Base-by-base conservation (phyloP, 2,888 invertebrate genomes). In the Metacarcinus magister region DNA sequence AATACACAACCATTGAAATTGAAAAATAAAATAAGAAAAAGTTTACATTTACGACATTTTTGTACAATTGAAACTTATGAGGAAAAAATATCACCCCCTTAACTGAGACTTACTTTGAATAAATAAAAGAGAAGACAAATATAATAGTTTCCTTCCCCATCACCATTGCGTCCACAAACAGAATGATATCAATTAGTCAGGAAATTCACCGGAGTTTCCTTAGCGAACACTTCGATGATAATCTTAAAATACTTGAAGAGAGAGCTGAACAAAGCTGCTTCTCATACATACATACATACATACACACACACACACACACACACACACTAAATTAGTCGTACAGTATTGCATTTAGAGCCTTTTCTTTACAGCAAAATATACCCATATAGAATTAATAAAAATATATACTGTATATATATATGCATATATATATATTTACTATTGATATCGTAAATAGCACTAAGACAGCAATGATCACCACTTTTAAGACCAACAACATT, bases 341-440 rank as follows among this genome's bases (percentile, higher is more conserved):
- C n/a, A 43, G 39, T 91, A 91, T 91, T 44, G 44, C 91, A n/a
- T 91, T 91, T n/a, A 48, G 48, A 91, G 91, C 44, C 46, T 91
- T 43, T 46, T 91, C 46, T 46, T 10, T 28, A 44, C 13, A 48
- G 48, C 91, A 48, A 44, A 91, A 48, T 44, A 91, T 48, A 48
- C 46, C 91, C 23, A 48, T 48, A 44, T 48, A 28, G 46, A 48
- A 44, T 91, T 44, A 48, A 48, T 91, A 48, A 48, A 91, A 91
- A 44, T 44, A 90, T 90, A 39, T 39, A 39, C 39, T 19, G 19
- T n/a, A 28, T 32, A 87, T 23, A 87, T 87, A 87, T 87, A 87
- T 10, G 8, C 10, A 87, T 8, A 32, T 10, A n/a, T 46, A 92
- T 92, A 16, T 16, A 60, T 93, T 39, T 87, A 39, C 13, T 82